Base-by-base conservation (phyloP, 2,888 invertebrate genomes). In the Ecdyonurus torrentis region DNA sequence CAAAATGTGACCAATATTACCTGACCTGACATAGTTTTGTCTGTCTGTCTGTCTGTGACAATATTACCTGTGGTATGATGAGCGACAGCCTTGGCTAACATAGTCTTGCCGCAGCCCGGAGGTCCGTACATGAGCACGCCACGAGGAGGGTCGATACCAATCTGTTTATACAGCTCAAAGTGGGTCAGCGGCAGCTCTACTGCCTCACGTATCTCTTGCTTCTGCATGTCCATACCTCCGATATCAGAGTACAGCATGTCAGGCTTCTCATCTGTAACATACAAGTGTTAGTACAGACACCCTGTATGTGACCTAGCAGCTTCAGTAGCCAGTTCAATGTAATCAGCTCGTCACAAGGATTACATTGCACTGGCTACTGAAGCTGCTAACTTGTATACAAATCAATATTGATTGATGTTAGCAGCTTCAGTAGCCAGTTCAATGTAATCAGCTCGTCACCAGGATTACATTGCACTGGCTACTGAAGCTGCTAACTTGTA, bases 181-280 rank as follows among this genome's bases (percentile, higher is more conserved):
- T 99, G 99, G 20, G 98, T 99, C 20, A 99, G 78, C 0, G 99
- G 99, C 65, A 99, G 76, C 74, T 99, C 99, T 0, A 99, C 99
- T 2, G 99, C 99, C 76, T 99, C 99, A 63, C 96, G 80, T 69
- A 99, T 98, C 76, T 99, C 99, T 73, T 99, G 99, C 72, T 99
- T 99, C 75, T 99, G 99, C 81, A 98, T 95, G 75, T 99, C 99
- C 91, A 99, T 92, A 50, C 99, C 99, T 75, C 99, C 99, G 72
- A 99, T 99, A 72, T 99, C 99, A 2, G 91, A 85, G 75, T 99
- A 99, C 66, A 88, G 85, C 5, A 99, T 93, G 75, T 99, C 97
- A 0, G 99, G 99, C 73, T 97, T 97, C 75, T 98, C 97, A 81
- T 97, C 97, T 83, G 74, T 24, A 66, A 58, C 68, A 65, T 2